phyloP scores from a whole-genome alignment of 1,140 invertebrate species.

The Neodiprion virginianus region DNA sequence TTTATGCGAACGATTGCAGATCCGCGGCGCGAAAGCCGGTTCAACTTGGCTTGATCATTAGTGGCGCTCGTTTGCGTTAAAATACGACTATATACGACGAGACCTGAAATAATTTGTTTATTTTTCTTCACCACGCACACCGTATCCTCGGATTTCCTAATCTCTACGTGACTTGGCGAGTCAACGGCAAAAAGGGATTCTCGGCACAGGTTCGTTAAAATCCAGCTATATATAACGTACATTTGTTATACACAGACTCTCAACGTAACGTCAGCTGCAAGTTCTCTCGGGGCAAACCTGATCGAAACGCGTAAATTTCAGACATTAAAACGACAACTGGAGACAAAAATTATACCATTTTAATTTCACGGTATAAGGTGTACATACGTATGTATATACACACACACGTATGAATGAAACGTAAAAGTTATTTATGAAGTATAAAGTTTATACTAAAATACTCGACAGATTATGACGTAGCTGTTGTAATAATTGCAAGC shows the following conservation, averaged over 20 bases:
- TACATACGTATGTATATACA: not conserved
- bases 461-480: not conserved
- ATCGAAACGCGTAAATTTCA: too few species aligned
- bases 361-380: not conserved
- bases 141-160: not conserved
- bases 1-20: too few species aligned
- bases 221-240: too few species aligned
- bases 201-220: not conserved
- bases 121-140: not conserved
- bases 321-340: too few species aligned
- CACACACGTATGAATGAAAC: not conserved
- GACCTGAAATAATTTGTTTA: conserved; percentile 2
- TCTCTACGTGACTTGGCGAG: conserved; percentile 6
- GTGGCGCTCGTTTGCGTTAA: not conserved
- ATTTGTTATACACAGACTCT: too few species aligned
- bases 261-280: too few species aligned
- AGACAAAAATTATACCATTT: too few species aligned
- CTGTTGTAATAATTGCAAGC: not conserved
- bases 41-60: not conserved
- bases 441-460: not conserved
- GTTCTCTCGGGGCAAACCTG: too few species aligned
- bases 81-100: not conserved
- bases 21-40: too few species aligned
- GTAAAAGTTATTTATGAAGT: not conserved
- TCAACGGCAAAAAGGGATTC: not conserved